A percentile compares a stretch with the other conserved stretches of the same genome.
Evolutionary conservation across 2,797 vertebrate species (phyloP).

Genomic region (Linurgus olivaceus): DNA sequence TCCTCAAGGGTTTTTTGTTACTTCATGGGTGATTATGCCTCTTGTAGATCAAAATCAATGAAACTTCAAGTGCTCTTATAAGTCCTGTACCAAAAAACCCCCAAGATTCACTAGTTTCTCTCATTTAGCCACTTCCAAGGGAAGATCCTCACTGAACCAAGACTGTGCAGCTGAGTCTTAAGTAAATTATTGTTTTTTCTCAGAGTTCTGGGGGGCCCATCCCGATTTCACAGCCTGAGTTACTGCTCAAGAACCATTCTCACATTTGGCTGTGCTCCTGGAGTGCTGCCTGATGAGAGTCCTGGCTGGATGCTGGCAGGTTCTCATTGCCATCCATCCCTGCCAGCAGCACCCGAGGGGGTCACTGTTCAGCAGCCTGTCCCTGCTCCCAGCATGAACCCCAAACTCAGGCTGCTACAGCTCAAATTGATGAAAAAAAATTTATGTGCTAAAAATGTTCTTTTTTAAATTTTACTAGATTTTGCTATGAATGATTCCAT

Average conservation of each 20-base stretch:
- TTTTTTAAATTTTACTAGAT: neutral
- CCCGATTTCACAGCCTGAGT: neutral
- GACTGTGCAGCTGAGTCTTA: neutral
- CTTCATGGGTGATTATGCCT: neutral
- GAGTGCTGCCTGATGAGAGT: constrained; percentile 78
- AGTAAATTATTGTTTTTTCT: neutral
- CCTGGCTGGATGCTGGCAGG: constrained; percentile 75
- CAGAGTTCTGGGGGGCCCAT: neutral
- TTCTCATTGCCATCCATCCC: constrained; percentile 85
- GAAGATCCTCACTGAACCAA: neutral
- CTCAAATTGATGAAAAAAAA: neutral
- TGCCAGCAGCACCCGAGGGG: constrained; percentile 78
- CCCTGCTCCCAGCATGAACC: constrained; percentile 76
- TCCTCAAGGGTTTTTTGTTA: neutral
- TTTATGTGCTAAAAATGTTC: neutral
- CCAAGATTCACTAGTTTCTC: neutral
- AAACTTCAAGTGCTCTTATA: neutral
- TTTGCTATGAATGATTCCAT: neutral
- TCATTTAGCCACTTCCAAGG: neutral
- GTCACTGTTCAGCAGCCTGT: constrained; percentile 77
- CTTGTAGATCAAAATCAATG: neutral
- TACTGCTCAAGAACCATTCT: neutral
- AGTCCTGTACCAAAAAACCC: neutral
- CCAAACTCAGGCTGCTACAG: constrained; percentile 77
- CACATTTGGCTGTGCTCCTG: constrained; percentile 75